Base-by-base conservation (phyloP, 2,797 vertebrate genomes). In the Gallirallus australis region DNA sequence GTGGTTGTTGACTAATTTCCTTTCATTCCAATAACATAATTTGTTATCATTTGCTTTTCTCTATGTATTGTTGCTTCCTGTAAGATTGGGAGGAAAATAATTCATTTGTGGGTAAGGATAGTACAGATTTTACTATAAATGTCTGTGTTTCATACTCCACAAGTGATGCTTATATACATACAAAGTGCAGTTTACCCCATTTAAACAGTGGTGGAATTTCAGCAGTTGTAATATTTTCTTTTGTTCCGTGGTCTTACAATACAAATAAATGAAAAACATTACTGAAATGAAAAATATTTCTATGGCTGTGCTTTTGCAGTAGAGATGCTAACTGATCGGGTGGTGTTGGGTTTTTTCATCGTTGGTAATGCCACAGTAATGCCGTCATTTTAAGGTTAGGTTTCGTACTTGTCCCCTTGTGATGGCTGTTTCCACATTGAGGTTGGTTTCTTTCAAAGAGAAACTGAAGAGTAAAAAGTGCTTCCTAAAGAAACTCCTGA, bases 11-110 rank as follows among this genome's bases (percentile, higher is more conserved):
- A 82, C 45, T 75, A 16, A 5, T 75, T 89, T 90, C 35, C 52
- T 85, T 27, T 83, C 63, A 70, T 84, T 77, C 53, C 31, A 42
- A 8, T 72, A 50, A 57, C 23, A 79, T 57, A 71, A 61, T 78
- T 78, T 92, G n/a, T 73, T 82, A 53, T 72, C 24, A 28, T 93
- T 93, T 91, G 42, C n/a, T 89, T 53, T 79, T 83, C 42, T 84
- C 15, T 87, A 9, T 77, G 23, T 85, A 48, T 64, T 94, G 50
- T 70, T 82, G 5, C 7, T 1, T 83, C 16, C 56, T 85, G 23
- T 76, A 91, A 89, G 24, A 39, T 54, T 69, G 8, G 78, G 35
- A 56, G 56, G 39, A 64, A 87, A 86, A 93, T 28, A 25, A 42
- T 61, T 71, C 19, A 25, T 65, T 33, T 47, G 40, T 69, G 76